phyloP scores from a whole-genome alignment of 2,113 vertebrate species.

The Daubentonia madagascariensis region DNA sequence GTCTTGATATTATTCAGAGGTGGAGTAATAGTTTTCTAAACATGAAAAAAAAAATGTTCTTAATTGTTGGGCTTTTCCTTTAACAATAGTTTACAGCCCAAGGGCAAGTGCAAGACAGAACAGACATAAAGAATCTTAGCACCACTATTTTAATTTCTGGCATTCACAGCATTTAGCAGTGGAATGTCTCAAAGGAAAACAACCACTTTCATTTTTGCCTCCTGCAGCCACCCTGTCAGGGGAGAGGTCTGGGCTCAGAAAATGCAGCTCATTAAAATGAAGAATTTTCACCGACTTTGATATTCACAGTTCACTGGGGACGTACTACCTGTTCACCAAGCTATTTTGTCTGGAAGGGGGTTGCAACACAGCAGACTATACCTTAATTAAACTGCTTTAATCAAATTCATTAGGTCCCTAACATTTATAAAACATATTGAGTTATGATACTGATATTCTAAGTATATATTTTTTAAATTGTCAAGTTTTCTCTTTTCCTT shows the following conservation, averaged over 20 bases:
- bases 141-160: conserved; percentile 62
- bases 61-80: conserved; percentile 41
- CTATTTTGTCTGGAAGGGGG: conserved; percentile 65
- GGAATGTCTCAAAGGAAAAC: conserved; percentile 60
- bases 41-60: background rate
- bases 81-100: conserved; percentile 46
- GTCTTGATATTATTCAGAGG: background rate
- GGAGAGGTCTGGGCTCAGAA: conserved; percentile 63
- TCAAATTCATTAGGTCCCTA: conserved; percentile 66
- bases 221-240: conserved; percentile 64
- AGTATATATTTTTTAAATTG: conserved; percentile 49
- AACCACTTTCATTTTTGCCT: conserved; percentile 73
- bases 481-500: background rate
- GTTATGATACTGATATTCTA: conserved; percentile 47
- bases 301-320: conserved; percentile 74
- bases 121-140: conserved; percentile 19
- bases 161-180: conserved; percentile 64
- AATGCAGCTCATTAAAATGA: conserved; percentile 72
- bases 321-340: conserved; percentile 53
- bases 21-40: background rate
- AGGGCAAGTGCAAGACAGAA: conserved; percentile 61
- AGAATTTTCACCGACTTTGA: conserved; percentile 66
- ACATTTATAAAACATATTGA: conserved; percentile 57
- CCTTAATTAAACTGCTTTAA: conserved; percentile 71
- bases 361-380: conserved; percentile 36